Evolutionary conservation across 2,797 vertebrate genomes (phyloP).

Genomic region (Chrysolophus pictus): DNA sequence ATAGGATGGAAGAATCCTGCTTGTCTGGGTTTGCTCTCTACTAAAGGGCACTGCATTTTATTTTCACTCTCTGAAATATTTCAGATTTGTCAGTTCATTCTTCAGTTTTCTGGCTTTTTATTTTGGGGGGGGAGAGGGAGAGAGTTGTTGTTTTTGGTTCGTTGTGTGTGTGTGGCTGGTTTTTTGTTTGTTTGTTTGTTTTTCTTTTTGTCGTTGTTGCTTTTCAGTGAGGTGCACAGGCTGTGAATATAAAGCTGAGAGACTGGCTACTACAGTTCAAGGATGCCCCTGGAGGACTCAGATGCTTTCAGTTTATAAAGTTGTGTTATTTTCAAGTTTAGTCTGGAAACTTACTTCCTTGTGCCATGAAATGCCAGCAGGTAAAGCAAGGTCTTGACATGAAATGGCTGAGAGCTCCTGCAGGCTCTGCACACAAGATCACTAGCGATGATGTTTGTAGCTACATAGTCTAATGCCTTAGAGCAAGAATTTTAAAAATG

Average conservation of each 20-base stretch:
- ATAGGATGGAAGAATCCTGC: constrained; percentile 37
- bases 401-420: not conserved
- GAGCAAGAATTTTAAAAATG: not conserved
- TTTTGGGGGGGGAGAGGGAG: not conserved
- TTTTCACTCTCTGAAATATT: not conserved
- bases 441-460: not conserved
- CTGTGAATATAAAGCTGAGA: not conserved
- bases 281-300: not conserved
- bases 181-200: not conserved
- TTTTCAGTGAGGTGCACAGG: not conserved
- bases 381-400: not conserved
- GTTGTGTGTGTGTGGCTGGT: not conserved
- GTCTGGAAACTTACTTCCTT: not conserved
- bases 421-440: not conserved
- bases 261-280: not conserved
- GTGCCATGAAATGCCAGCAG: not conserved
- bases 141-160: not conserved
- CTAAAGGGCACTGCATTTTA: not conserved
- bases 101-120: not conserved
- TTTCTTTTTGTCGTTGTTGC: no score
- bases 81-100: not conserved
- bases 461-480: not conserved
- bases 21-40: constrained; percentile 34
- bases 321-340: not conserved
- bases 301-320: not conserved